Evolutionary conservation across 2,113 vertebrate genomes (phyloP).

Genomic region (Arenaria interpres): DNA sequence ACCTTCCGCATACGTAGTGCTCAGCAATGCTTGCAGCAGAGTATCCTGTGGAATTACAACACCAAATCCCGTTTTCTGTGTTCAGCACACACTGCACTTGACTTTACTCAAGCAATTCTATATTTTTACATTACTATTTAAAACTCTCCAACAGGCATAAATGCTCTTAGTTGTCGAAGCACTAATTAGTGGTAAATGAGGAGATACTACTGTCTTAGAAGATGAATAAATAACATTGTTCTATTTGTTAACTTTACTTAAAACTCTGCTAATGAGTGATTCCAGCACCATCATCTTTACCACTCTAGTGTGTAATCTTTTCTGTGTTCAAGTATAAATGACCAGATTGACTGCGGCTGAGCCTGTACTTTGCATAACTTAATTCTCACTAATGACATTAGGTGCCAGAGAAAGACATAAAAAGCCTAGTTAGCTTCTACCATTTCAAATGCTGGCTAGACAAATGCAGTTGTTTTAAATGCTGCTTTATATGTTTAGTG

Average conservation of each 20-base stretch:
- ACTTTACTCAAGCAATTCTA: not conserved
- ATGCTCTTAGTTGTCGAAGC: not conserved
- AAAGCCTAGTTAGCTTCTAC: slow-evolving; percentile 40
- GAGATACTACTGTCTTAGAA: not conserved
- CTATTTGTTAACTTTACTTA: slow-evolving; percentile 41
- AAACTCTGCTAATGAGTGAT: slow-evolving; percentile 35
- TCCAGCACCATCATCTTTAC: not conserved
- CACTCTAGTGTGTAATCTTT: not conserved
- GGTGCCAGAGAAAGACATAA: slow-evolving; percentile 29
- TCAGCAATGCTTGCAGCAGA: not conserved
- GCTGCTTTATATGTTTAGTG: not conserved
- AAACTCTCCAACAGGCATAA: not conserved
- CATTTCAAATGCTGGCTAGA: not conserved
- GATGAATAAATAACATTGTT: not conserved
- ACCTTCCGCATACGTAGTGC: not conserved
- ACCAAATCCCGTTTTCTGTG: not conserved
- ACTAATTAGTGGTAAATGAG: slow-evolving; percentile 5
- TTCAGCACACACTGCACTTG: not conserved
- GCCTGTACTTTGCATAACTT: slow-evolving; percentile 31
- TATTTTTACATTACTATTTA: not conserved
- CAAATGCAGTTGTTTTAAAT: slow-evolving; percentile 36
- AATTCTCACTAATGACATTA: slow-evolving; percentile 45
- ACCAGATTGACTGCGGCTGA: slow-evolving; percentile 34
- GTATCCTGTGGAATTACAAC: not conserved
- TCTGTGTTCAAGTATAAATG: slow-evolving; percentile 10